phyloP scores from a whole-genome alignment of 2,797 vertebrate species.

The Menidia menidia region DNA sequence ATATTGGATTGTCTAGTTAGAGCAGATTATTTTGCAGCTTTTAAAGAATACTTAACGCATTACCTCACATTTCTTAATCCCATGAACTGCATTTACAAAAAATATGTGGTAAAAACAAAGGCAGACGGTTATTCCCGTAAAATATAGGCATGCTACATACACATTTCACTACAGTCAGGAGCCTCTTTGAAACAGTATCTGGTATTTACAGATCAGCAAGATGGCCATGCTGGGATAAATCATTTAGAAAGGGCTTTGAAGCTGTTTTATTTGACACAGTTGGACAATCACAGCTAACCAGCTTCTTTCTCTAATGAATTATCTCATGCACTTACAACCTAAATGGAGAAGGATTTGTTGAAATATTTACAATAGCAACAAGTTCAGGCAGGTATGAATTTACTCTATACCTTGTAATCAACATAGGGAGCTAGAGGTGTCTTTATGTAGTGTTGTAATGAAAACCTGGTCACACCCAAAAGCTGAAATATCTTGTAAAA shows the following conservation, averaged over 20 bases:
- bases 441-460: no score
- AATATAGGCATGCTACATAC: neutral
- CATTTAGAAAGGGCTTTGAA: neutral
- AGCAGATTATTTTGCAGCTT: neutral
- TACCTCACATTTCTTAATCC: neutral
- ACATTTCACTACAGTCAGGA: neutral
- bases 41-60: neutral
- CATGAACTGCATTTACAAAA: neutral
- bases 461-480: no score
- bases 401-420: no score
- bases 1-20: neutral
- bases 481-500: no score
- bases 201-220: neutral
- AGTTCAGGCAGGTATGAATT: no score
- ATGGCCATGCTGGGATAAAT: neutral
- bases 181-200: neutral
- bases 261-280: neutral
- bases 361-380: neutral
- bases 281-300: neutral
- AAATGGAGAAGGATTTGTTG: neutral
- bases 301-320: neutral
- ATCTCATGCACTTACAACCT: neutral
- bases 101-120: neutral
- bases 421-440: no score
- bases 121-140: neutral